Evolutionary conservation across 2,113 vertebrate genomes (phyloP).

Genomic region (Agelaius phoeniceus): DNA sequence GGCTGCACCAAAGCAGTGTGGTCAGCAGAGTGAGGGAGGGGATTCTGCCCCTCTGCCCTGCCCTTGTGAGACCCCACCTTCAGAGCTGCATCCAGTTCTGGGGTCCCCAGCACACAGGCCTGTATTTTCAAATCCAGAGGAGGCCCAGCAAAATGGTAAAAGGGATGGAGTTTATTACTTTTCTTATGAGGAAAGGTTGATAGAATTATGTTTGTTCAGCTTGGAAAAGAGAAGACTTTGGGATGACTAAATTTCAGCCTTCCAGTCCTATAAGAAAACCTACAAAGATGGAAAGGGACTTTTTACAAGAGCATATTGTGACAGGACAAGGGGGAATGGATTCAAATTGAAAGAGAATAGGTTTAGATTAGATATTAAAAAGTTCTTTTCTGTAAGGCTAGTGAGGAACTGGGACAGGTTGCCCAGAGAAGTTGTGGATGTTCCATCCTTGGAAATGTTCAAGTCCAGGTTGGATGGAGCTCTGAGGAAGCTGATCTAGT

Average conservation of each 20-base stretch:
- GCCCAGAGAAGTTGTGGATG: background rate
- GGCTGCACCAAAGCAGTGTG: fast-evolving
- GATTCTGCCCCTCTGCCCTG: background rate
- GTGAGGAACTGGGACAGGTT: background rate
- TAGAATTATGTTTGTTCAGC: background rate
- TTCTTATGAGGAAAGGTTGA: background rate
- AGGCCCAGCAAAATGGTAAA: background rate
- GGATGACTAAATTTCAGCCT: background rate
- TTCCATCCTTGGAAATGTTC: background rate
- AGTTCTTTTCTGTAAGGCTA: background rate
- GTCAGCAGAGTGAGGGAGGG: fast-evolving
- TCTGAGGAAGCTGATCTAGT: background rate
- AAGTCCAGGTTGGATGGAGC: background rate
- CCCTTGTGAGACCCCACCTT: background rate
- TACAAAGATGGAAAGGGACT: background rate
- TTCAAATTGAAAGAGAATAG: background rate
- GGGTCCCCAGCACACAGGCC: too few species aligned
- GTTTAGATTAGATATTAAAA: background rate
- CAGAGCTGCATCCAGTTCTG: background rate
- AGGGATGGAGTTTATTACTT: background rate
- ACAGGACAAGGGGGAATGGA: background rate
- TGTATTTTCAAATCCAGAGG: background rate
- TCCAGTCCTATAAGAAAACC: background rate
- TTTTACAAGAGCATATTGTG: background rate
- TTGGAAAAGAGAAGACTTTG: background rate